Evolutionary conservation across 2,113 vertebrate genomes (phyloP), one percentile per base, ranked within the genome.

Genomic region (Paradisaea rubra): DNA sequence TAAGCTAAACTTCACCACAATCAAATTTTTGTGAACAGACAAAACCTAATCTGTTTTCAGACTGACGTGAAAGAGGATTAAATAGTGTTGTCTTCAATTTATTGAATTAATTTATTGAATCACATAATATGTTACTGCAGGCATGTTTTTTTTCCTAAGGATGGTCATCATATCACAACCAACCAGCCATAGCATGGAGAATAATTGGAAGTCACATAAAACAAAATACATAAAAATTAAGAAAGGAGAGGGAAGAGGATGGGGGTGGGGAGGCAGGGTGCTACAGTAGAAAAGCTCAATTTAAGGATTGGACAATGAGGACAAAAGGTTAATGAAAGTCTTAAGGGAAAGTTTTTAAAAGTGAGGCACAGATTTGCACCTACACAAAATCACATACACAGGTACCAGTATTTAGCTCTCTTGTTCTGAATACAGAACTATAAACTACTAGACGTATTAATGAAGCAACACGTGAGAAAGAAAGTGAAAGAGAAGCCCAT

Each of bases 1-100:
- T 83, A 86, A 95, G 66, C 39, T 88, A 53, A 89, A 88, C 79
- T 69, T 89, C 59, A 80, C 82, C 50, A 76, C 88, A 94, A 93
- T 91, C 64, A 21, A 21, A 73, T 88, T 88, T 95, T 69, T 88
- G n/a, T 57, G 63, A 91, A 54, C 33, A 49, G 83, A 82, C 54
- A 94, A 82, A 89, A 80, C 15, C 21, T 80, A 70, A 93, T 93
- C 71, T 76, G n/a, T 82, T 93, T 89, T 59, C 50, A 77, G 79
- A 91, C 42, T 63, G 59, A 86, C 13, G 3, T 5, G 15, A 50
- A 94, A 65, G 56, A 85, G 27, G 90, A 86, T 65, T 59, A 91
- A 91, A 94, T 73, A 74, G 23, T n/a, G 21, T 57, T 70, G 66
- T 59, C 59, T 88, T 80, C 60, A 73, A 69, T 73, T 64, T 88